A percentile compares a stretch with the other conserved stretches of the same genome.
phyloP scores from a whole-genome alignment of 2,797 vertebrate genomes.

The Sciaenops ocellatus region DNA sequence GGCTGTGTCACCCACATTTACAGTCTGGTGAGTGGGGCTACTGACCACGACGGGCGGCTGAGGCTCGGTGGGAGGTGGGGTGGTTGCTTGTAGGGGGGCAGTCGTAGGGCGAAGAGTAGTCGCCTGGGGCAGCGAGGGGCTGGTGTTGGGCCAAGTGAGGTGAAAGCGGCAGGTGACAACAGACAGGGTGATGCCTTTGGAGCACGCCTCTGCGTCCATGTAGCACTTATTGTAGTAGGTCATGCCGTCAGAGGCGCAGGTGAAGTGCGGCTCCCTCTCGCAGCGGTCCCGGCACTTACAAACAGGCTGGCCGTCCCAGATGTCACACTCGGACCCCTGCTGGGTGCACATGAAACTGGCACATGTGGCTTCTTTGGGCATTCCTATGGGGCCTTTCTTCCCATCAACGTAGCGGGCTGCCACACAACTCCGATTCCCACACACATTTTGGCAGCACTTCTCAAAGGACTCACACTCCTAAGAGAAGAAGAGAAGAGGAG shows the following conservation, averaged over 20 bases:
- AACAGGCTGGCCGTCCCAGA: conserved; percentile 96
- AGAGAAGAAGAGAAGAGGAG: conserved; percentile 86
- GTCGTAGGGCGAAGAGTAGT: conserved; percentile 92
- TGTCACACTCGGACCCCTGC: conserved; percentile 96
- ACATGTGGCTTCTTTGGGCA: conserved; percentile 93
- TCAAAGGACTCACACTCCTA: conserved; percentile 98
- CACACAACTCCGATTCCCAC: conserved; percentile 95
- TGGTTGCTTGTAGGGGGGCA: conserved; percentile 85
- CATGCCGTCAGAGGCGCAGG: conserved; percentile 97
- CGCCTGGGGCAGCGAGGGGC: conserved; percentile 86
- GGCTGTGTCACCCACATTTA: conserved; percentile 91
- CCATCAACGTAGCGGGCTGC: conserved; percentile 93
- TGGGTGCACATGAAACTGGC: conserved; percentile 95
- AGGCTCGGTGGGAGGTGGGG: conserved; percentile 75
- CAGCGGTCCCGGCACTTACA: conserved; percentile 97
- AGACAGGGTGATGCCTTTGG: conserved; percentile 90
- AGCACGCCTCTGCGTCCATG: conserved; percentile 98
- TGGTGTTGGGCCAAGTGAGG: conserved; percentile 94
- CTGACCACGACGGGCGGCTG: conserved; percentile 85
- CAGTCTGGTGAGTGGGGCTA: conserved; percentile 87
- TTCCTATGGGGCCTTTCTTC: conserved; percentile 90
- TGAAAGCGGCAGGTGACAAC: conserved; percentile 92
- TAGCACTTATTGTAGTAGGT: conserved; percentile 99
- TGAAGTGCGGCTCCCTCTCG: conserved; percentile 96
- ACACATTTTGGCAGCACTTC: conserved; percentile 98